A percentile compares a stretch with the other conserved stretches of the same genome.
phyloP scores from a whole-genome alignment of 2,113 vertebrate species.

The Pygoscelis antarcticus region DNA sequence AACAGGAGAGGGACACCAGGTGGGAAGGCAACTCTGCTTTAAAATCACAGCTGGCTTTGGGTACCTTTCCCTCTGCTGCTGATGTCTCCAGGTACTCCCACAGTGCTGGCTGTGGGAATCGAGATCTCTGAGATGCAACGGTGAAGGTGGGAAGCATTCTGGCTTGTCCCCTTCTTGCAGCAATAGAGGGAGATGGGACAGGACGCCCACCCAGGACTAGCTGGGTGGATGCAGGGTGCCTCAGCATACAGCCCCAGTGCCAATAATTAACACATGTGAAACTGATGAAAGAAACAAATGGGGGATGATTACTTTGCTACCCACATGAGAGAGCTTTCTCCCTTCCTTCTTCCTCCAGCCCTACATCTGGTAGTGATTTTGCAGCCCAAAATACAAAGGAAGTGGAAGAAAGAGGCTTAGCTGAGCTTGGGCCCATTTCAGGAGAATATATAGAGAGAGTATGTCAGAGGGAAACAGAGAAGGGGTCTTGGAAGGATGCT shows the following conservation, averaged over 20 bases:
- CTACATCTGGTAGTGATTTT: constrained; percentile 35
- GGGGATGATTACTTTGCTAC: not conserved
- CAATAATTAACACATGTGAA: not conserved
- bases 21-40: not conserved
- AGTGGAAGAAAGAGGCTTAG: not conserved
- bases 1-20: not conserved
- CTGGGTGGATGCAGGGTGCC: not conserved
- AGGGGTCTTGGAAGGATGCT: not conserved
- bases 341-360: not conserved
- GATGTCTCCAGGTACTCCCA: not conserved
- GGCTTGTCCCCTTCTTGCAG: not conserved
- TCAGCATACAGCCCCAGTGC: not conserved
- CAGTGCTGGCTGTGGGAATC: not conserved
- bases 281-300: not conserved
- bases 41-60: not conserved
- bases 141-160: not conserved
- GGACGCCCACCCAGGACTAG: not conserved
- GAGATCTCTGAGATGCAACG: fast-evolving
- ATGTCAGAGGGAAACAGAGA: not conserved
- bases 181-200: not conserved
- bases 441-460: not conserved
- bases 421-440: not conserved
- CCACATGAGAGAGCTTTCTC: not conserved
- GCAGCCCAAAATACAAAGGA: constrained; percentile 6
- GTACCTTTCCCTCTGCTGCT: not conserved